These are phyloP conservation scores for Agriopis aurantiaria DNA, from an alignment of 2,888 invertebrate genomes.

Conservation along the genomic window DNA sequence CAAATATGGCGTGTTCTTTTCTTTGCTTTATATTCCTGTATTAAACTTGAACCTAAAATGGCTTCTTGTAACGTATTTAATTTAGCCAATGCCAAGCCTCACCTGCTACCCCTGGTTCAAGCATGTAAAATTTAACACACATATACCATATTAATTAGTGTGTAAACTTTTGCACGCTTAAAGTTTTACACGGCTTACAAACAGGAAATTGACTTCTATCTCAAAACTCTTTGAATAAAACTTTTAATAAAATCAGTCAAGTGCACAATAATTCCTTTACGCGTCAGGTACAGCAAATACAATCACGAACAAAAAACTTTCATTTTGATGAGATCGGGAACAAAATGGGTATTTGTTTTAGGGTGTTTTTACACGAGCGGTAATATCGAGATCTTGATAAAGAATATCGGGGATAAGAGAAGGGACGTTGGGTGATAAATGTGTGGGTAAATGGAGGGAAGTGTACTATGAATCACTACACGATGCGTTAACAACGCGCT, in stretches of 20 bases:
- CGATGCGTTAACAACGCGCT: constrained; percentile 14
- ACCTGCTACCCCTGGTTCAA: too few species aligned
- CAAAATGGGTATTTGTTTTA: constrained; percentile 27
- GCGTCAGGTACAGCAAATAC: constrained; percentile 16
- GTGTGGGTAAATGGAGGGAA: constrained; percentile 27
- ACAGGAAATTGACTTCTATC: constrained; percentile 23
- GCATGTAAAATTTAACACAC: too few species aligned
- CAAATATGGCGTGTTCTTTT: too few species aligned
- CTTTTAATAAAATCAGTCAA: constrained; percentile 16
- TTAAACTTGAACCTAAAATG: too few species aligned
- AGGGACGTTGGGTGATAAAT: constrained; percentile 29
- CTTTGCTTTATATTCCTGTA: too few species aligned
- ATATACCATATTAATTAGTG: too few species aligned
- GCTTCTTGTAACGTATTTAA: too few species aligned
- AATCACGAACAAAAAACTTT: constrained; percentile 17
- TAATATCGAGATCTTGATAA: constrained; percentile 29
- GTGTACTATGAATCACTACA: constrained; percentile 31
- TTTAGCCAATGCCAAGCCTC: too few species aligned
- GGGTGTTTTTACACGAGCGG: constrained; percentile 22
- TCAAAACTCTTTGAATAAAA: constrained; percentile 22
- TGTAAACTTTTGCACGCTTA: neutral
- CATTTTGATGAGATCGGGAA: constrained; percentile 8
- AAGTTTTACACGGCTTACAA: neutral
- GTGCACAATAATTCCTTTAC: constrained; percentile 11
- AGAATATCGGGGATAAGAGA: constrained; percentile 23